Base-by-base conservation (phyloP, 2,888 invertebrate genomes). In the Sphaerophoria taeniata region DNA sequence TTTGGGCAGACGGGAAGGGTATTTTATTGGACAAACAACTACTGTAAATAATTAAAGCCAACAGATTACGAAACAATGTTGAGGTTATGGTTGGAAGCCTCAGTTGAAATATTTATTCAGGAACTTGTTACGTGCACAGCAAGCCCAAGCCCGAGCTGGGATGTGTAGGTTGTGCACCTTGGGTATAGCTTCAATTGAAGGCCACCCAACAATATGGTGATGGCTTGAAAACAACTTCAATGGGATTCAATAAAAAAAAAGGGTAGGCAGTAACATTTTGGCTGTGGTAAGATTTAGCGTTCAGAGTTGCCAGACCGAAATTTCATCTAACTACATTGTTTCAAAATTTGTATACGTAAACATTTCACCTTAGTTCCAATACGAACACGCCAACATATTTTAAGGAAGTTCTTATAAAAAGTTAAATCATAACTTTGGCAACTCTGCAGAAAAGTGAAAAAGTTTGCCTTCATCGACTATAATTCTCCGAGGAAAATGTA, bases 31-130 rank as follows among this genome's bases (percentile, higher is more conserved):
- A 72, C 72, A 84, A 84, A 79, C 72, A 79, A 79, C 67, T 72
- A 49, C 67, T 79, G 79, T 84, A 84, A 79, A 79, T 84, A 84
- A 84, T 84, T 84, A 79, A 84, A 55, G 79, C 49, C 71, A 75
- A 79, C 75, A 67, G 79, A 84, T 76, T 76, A 79, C 69, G 75
- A 75, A 84, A 76, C 84, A 79, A 84, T 84, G 72, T 75, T 75
- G 71, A 56, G 71, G 71, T 72, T 84, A 67, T 75, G 67, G 63
- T 56, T 36, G 53, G 69, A 72, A 72, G 79, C 79, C 71, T 84
- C 71, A 55, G 71, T 75, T 79, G 75, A 75, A 72, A 75, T 79
- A 76, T 84, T 84, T 67, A 79, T 71, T 75, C 53, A 43, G 34
- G 61, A 79, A 78, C 70, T 74, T 83, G 83, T 78, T 78, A 83